Evolutionary conservation across 2,888 invertebrate species (phyloP).

Genomic region (Spatulosminthurus flaviceps): DNA sequence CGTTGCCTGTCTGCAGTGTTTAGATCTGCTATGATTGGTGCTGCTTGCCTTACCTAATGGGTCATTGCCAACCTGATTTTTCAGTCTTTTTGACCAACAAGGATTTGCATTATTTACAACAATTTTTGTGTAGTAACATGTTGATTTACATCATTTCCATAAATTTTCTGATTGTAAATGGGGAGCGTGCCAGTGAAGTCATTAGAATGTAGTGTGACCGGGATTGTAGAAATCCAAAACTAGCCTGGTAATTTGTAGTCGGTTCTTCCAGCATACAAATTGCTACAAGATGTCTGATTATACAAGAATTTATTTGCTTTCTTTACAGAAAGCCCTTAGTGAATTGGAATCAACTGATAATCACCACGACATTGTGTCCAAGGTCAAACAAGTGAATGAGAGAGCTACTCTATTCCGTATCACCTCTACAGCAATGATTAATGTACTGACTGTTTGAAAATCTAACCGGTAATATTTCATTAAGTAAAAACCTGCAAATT

Average conservation of each 20-base stretch:
- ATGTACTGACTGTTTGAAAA: constrained; percentile 72
- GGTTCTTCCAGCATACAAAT: too few relatives aligned
- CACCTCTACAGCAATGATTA: constrained; percentile 96
- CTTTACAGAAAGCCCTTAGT: constrained; percentile 69
- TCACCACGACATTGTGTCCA: constrained; percentile 74
- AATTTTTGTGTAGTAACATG: too few relatives aligned
- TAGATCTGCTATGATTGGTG: too few relatives aligned
- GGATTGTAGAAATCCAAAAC: too few relatives aligned
- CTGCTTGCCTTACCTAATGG: too few relatives aligned
- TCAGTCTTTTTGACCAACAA: too few relatives aligned
- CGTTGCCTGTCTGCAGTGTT: background rate
- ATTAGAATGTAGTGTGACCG: too few relatives aligned
- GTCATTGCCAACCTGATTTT: background rate
- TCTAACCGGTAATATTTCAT: background rate
- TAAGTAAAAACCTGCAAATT: background rate
- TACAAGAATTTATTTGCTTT: constrained; percentile 3
- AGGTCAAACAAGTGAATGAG: constrained; percentile 90
- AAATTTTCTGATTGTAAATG: too few relatives aligned
- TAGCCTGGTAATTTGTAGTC: background rate
- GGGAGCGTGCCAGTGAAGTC: too few relatives aligned
- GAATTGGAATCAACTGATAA: constrained; percentile 77
- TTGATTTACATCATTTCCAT: too few relatives aligned
- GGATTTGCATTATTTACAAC: too few relatives aligned
- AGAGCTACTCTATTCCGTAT: constrained; percentile 94
- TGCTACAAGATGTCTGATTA: too few relatives aligned